Conservation (phyloP, 2,797 vertebrate species). For the Acrocephalus scirpaceus region DNA sequence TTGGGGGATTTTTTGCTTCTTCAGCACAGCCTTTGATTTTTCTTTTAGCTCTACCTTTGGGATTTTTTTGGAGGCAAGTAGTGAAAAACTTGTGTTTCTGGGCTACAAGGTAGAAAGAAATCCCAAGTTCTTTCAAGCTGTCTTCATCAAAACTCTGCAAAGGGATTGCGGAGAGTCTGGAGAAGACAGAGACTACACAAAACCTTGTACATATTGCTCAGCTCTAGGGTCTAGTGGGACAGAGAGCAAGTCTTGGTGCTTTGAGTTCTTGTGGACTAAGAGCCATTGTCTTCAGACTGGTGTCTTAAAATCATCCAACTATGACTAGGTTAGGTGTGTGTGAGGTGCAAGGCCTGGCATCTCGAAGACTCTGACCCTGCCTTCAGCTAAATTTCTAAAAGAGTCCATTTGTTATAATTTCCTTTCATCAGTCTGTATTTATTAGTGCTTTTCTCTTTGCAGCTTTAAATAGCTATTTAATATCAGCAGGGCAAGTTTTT, state of each 20-base stretch:
- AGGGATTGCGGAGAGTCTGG: neutral
- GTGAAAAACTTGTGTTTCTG: neutral
- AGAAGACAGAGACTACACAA: neutral
- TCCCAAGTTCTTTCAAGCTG: neutral
- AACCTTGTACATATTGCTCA: neutral
- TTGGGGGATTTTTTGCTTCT: neutral
- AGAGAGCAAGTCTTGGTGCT: neutral
- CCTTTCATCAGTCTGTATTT: neutral
- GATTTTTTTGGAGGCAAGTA: rapidly evolving
- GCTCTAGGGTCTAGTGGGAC: neutral
- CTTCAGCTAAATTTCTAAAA: neutral
- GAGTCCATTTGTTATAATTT: neutral
- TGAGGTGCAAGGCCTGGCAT: neutral
- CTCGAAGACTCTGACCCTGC: neutral
- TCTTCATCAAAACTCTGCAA: neutral
- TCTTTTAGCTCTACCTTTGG: neutral
- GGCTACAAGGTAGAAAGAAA: neutral
- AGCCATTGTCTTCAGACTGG: neutral
- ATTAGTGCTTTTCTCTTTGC: neutral
- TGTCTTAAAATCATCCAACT: neutral
- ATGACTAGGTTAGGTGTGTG: neutral
- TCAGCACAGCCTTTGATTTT: neutral
- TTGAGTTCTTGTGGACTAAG: neutral
- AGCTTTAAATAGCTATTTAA: neutral
- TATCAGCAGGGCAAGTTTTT: neutral